Percentiles rank a stretch among this genome's conserved stretches.
phyloP scores from a whole-genome alignment of 2,113 vertebrate species.

The Apodemus sylvaticus region DNA sequence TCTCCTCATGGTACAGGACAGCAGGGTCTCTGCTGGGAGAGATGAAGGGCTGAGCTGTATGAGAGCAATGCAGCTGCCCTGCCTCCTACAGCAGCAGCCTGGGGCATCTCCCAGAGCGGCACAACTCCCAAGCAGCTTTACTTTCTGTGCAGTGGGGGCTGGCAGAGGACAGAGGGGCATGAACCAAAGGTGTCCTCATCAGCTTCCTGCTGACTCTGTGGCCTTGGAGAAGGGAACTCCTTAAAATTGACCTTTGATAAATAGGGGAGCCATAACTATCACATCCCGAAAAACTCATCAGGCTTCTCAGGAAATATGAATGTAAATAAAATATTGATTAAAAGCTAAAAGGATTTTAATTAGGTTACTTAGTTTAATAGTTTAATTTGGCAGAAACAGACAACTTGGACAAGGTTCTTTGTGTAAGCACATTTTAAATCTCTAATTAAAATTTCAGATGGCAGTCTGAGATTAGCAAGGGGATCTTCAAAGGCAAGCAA shows the following conservation, averaged over 20 bases:
- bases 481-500: slow-evolving; percentile 82
- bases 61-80: neutral
- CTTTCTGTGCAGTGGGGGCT: neutral
- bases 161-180: neutral
- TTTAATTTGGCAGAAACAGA: slow-evolving; percentile 86
- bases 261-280: slow-evolving; percentile 68
- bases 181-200: neutral
- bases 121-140: neutral
- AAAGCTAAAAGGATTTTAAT: slow-evolving; percentile 87
- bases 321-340: slow-evolving; percentile 88
- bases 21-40: neutral
- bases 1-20: accelerated
- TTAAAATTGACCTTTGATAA: slow-evolving; percentile 67
- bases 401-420: slow-evolving; percentile 83
- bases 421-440: slow-evolving; percentile 80
- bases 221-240: slow-evolving; percentile 18
- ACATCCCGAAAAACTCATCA: slow-evolving; percentile 79
- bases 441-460: slow-evolving; percentile 85
- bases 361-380: slow-evolving; percentile 86
- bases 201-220: neutral
- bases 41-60: neutral
- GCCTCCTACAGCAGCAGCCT: accelerated
- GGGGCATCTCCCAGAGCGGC: neutral
- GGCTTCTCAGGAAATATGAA: slow-evolving; percentile 80
- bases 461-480: slow-evolving; percentile 81